Conservation (phyloP, 2,113 vertebrate genomes). For the Theropithecus gelada region DNA sequence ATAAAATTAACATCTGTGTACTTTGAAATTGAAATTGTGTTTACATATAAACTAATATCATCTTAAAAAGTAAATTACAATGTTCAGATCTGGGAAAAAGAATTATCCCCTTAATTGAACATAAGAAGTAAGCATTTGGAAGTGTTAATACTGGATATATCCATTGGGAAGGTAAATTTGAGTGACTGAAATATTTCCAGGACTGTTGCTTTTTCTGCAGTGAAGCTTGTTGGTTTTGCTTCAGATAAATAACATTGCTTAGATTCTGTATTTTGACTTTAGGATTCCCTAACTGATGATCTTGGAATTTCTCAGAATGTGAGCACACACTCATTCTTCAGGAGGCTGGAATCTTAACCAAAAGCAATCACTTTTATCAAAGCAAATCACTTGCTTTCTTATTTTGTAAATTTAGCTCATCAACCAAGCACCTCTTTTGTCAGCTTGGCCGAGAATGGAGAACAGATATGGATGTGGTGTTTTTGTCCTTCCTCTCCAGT, state of each 20-base stretch:
- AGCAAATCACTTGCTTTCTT: neutral
- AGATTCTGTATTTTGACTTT: neutral
- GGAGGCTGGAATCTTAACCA: neutral
- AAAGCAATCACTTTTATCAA: neutral
- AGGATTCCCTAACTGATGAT: neutral
- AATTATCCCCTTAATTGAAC: neutral
- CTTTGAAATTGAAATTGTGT: neutral
- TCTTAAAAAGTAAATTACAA: neutral
- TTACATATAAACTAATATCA: neutral
- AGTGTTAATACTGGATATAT: constrained; percentile 73
- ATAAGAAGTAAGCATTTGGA: constrained; percentile 41
- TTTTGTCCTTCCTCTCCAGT: neutral
- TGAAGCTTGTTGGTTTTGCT: constrained; percentile 64
- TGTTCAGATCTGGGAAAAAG: neutral
- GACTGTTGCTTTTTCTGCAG: constrained; percentile 55
- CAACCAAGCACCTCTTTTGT: neutral
- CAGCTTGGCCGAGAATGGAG: neutral
- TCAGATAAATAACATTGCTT: constrained; percentile 53
- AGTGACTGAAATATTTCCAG: constrained; percentile 68
- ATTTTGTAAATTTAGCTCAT: neutral
- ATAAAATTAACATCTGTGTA: neutral
- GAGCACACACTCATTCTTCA: neutral
- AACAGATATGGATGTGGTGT: accelerated
- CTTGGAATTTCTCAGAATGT: neutral
- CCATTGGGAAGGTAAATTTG: constrained; percentile 74